Base-by-base conservation (phyloP, 1,140 invertebrate genomes). In the Ostrea edulis region DNA sequence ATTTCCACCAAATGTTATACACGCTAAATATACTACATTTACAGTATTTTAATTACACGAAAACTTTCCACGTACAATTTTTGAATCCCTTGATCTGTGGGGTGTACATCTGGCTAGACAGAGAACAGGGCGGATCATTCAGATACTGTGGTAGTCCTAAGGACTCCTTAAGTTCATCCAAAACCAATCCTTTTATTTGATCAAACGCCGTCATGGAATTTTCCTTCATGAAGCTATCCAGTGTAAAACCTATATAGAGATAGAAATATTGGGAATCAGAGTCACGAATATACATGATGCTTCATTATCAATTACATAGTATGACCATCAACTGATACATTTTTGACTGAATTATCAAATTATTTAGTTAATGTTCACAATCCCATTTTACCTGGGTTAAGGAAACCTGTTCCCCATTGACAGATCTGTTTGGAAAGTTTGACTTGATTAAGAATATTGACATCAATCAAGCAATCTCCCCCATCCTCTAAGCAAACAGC, bases 401-500 rank as follows among this genome's bases (percentile, higher is more conserved):
- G 20, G 82, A 83, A 83, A 83, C 53, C 82, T 12, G 11, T 83
- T n/a, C 82, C 53, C 82, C 82, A 83, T 20, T 22, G 44, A 54
- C 82, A 83, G 22, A 54, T 52, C 20, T 83, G 82, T 22, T 83
- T 83, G 51, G 82, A 54, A 52, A 83, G 82, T 51, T 83, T 83
- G 82, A 22, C 82, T 83, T 54, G 44, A 83, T 83, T 22, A n/a
- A 83, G 82, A n/a, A 83, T 54, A 20, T 52, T 54, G 20, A 83
- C 51, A 54, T 83, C 25, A 8, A 83, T 52, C 22, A 83, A 52
- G 29, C 82, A 83, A 7, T 54, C 53, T 11, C 82, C 82, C n/a
- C 51, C 44, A 83, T 54, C 53, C 82, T 83, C 82, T 9, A 83
- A 22, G 82, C 82, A 83, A n/a, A 83, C 44, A 20, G 51, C 53